These are phyloP conservation scores for Zaprionus vittiger DNA, from an alignment of 1,140 invertebrate genomes.

Conservation along the genomic window DNA sequence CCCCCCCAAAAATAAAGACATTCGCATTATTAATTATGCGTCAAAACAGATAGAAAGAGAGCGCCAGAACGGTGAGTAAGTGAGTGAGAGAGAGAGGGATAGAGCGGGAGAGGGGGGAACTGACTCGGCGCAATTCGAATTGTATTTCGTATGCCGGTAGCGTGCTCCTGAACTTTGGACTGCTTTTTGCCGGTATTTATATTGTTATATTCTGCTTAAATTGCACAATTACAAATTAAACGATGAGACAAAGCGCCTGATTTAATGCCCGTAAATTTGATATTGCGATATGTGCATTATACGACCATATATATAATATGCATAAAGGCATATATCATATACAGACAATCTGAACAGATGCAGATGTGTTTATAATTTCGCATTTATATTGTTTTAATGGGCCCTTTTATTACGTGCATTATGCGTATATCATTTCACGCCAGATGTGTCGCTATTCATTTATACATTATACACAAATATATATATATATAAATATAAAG, in stretches of 20 bases:
- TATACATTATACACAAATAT: slow-evolving; percentile 7
- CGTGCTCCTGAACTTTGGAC: slow-evolving; percentile 46
- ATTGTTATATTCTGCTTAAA: slow-evolving; percentile 40
- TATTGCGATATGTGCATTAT: slow-evolving; percentile 30
- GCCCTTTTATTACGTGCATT: slow-evolving; percentile 20
- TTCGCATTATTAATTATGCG: slow-evolving; percentile 46
- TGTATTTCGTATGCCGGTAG: slow-evolving; percentile 30
- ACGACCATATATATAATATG: background rate
- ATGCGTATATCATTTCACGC: slow-evolving; percentile 12
- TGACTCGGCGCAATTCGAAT: slow-evolving; percentile 2
- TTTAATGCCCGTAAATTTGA: slow-evolving; percentile 49
- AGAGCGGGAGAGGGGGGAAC: background rate
- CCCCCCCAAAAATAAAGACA: slow-evolving; percentile 22
- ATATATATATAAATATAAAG: background rate
- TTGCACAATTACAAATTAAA: slow-evolving; percentile 48
- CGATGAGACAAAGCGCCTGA: slow-evolving; percentile 48
- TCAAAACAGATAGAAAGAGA: slow-evolving; percentile 31
- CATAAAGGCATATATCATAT: slow-evolving; percentile 1
- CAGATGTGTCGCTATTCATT: slow-evolving; percentile 28
- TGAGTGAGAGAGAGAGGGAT: background rate
- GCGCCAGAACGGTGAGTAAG: background rate
- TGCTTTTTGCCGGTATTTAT: slow-evolving; percentile 6
- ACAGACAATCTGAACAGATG: slow-evolving; percentile 16
- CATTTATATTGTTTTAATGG: slow-evolving; percentile 39
- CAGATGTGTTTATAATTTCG: slow-evolving; percentile 16